A percentile compares a stretch with the other conserved stretches of the same genome.
These are phyloP conservation scores for Pristionchus fissidentatus DNA, from an alignment of 2,888 invertebrate species.

Conservation along the genomic window DNA sequence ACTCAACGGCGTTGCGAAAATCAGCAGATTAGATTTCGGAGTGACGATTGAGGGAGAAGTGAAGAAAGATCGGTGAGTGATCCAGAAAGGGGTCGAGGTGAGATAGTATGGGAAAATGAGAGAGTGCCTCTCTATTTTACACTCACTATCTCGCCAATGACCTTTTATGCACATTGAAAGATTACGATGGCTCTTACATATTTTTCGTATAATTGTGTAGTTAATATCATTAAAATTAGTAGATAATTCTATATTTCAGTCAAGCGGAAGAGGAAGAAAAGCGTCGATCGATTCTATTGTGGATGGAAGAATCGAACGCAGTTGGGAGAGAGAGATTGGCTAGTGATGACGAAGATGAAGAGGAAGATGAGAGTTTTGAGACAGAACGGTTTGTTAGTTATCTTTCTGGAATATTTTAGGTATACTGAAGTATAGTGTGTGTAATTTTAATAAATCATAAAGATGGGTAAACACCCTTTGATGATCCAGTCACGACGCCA, in stretches of 20 bases:
- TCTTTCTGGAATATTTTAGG: background rate
- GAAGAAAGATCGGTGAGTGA: background rate
- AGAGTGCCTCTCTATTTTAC: too few species aligned
- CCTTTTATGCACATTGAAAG: background rate
- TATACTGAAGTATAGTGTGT: background rate
- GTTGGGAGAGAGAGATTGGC: constrained; percentile 6
- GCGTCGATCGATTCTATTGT: constrained; percentile 60
- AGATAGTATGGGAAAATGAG: too few species aligned
- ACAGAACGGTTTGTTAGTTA: constrained; percentile 1
- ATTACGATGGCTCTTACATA: too few species aligned
- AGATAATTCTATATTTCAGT: constrained; percentile 49
- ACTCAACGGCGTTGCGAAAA: background rate
- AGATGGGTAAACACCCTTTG: too few species aligned
- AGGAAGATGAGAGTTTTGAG: constrained; percentile 25
- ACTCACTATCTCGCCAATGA: background rate
- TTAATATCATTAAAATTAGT: background rate
- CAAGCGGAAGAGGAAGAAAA: constrained; percentile 62
- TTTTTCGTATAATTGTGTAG: too few species aligned
- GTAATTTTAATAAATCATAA: too few species aligned
- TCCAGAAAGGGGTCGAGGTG: too few species aligned
- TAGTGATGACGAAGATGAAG: constrained; percentile 30
- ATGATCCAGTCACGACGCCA: too few species aligned
- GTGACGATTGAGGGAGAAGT: background rate
- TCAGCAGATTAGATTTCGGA: constrained; percentile 1
- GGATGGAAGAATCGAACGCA: constrained; percentile 58